Base-by-base conservation (phyloP, 2,888 invertebrate species). In the Nymphalis c-album region DNA sequence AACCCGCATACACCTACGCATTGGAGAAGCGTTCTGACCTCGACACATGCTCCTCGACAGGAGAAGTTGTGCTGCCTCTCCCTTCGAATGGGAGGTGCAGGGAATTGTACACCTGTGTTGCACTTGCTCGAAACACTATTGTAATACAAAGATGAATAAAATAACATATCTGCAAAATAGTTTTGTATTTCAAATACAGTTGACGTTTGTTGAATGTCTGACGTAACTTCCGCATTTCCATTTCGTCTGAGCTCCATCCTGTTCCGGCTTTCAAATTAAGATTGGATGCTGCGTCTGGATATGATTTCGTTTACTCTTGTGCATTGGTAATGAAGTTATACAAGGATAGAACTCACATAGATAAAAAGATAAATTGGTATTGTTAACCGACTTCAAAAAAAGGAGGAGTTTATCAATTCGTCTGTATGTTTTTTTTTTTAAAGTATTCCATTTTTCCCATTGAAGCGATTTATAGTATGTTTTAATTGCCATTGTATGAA, bases 161-260 rank as follows among this genome's bases (percentile, higher is more conserved):
- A 55, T 31, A n/a, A 57, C 18, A 40, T 40, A 57, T 57, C n/a
- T 40, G 35, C 40, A 57, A 57, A 57, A 57, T 57, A 40, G 18
- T 40, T 31, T 13, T 18, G 40, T 57, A 57, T 57, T 40, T 40
- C 57, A 35, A 67, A 20, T 55, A 50, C 31, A 18, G 57, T 22
- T 61, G 62, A 67, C 59, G 51, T 51, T 48, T 46, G 26, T 31
- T 67, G 62, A 67, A 67, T 67, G 51, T 18, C 31, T 57, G 58
- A 67, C 63, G 62, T 50, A 62, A 40, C 40, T 58, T 51, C 61
- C 60, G 67, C 60, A 55, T 61, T 40, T 57, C 47, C 64, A 59
- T 57, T 57, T 57, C 35, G 65, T 65, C 69, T 65, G 59, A 62
- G 50, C 22, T 40, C 22, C 69, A 47, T 69, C 69, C 69, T 64